phyloP scores from a whole-genome alignment of 2,888 invertebrate species.

The Volucella inanis region DNA sequence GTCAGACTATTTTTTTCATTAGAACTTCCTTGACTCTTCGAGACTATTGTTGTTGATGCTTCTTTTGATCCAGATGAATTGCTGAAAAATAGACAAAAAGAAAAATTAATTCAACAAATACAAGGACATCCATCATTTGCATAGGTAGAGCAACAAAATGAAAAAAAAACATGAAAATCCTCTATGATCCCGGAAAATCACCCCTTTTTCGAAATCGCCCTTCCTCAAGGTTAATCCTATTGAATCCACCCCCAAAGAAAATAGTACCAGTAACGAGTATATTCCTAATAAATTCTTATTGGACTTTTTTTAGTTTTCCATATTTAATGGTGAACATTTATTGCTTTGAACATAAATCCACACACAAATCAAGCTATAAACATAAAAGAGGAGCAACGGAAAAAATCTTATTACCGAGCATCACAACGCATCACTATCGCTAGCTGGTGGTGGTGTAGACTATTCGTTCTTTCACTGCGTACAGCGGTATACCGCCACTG shows the following conservation, averaged over 20 bases:
- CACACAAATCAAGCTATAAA: constrained; percentile 38
- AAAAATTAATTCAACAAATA: constrained; percentile 17
- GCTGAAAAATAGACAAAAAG: constrained; percentile 76
- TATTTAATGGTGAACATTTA: constrained; percentile 14
- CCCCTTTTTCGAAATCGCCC: too few species aligned
- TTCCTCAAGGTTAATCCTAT: too few species aligned
- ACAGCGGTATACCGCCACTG: too few species aligned
- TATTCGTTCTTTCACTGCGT: too few species aligned
- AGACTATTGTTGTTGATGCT: constrained; percentile 80
- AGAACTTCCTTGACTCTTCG: constrained; percentile 76
- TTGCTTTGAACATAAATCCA: constrained; percentile 26
- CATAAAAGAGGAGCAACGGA: not conserved
- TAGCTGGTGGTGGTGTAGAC: not conserved
- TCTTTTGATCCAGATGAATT: constrained; percentile 83
- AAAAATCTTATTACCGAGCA: constrained; percentile 4
- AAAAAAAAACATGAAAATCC: too few species aligned
- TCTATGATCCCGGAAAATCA: too few species aligned
- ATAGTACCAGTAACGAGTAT: not conserved
- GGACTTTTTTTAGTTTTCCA: constrained; percentile 2
- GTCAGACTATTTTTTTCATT: constrained; percentile 75
- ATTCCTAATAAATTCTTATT: not conserved
- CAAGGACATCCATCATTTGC: not conserved
- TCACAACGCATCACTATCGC: constrained; percentile 16
- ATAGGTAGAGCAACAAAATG: not conserved
- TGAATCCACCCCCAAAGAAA: not conserved